Evolutionary conservation across 2,797 vertebrate species (phyloP), one percentile per base, ranked within the genome.

Genomic region (Chelon auratus): DNA sequence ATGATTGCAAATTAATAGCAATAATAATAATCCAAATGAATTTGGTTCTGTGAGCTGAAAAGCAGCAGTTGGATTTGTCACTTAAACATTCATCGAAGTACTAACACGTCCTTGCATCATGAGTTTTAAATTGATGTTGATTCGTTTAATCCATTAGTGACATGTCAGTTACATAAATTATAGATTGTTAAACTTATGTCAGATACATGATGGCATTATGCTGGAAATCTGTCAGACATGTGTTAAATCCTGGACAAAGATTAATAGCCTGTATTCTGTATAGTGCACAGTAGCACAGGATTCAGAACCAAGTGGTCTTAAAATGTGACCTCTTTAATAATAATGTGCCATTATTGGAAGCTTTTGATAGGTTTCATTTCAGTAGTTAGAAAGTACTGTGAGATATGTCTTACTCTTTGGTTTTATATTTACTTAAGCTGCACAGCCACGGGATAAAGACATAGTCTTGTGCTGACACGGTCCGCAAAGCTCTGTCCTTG

Each of bases 151-250:
- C 65, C 59, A 81, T 81, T 81, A 76, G 26, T 62, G 39, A 22
- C 42, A 48, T 63, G 77, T 70, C 65, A 75, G 24, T 74, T 77
- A 63, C 59, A 62, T 57, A 61, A 67, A 77, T 79, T 66, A 60
- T 40, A 72, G 45, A 60, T 62, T 43, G 64, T 68, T 68, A 24
- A 63, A 55, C 63, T 57, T n/a, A 62, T 52, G 24, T 57, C 24
- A 18, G 11, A 61, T 52, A 47, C 17, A 74, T 58, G 24, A 57
- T 66, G 55, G 53, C 40, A 57, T 58, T 66, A 48, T 37, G 17
- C 22, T 61, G 30, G 60, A 43, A 50, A 67, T 59, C 9, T 56
- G 22, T 68, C 37, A 45, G 1, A 33, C 37, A 40, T 20, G 12
- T 50, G 30, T 61, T 51, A 26, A 36, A 33, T 20, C 33, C 18